phyloP scores from a whole-genome alignment of 2,888 invertebrate species.

The Aphidoletes aphidimyza region DNA sequence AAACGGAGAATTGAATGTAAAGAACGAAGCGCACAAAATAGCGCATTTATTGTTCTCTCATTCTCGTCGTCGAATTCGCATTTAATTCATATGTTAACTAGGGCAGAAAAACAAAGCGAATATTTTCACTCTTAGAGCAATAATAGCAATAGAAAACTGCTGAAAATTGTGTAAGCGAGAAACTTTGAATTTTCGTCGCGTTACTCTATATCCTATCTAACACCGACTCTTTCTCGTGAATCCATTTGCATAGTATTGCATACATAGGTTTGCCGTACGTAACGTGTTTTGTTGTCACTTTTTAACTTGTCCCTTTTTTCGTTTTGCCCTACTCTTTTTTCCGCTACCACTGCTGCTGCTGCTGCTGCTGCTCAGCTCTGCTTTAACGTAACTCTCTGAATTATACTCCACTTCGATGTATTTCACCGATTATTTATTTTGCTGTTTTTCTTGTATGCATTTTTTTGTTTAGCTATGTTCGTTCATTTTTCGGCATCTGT shows the following conservation, averaged over 20 bases:
- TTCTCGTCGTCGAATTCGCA: conserved; percentile 20
- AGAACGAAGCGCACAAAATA: conserved; percentile 7
- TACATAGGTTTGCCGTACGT: background rate
- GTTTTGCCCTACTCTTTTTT: background rate
- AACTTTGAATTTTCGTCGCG: conserved; percentile 43
- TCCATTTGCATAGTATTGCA: background rate
- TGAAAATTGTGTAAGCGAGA: background rate
- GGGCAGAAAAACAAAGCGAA: conserved; percentile 38
- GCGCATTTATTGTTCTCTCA: conserved; percentile 18
- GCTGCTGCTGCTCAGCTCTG: background rate
- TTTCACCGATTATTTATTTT: background rate
- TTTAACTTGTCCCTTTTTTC: background rate
- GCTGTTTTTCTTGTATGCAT: background rate
- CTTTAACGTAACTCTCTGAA: background rate
- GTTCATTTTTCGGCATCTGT: background rate
- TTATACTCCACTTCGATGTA: background rate
- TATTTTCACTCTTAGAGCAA: conserved; percentile 38
- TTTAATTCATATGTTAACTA: conserved; percentile 49
- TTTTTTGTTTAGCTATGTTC: background rate
- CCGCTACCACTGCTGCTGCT: background rate
- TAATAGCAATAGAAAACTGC: conserved; percentile 10
- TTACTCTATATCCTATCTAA: background rate
- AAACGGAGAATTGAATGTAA: no score
- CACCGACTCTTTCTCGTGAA: background rate
- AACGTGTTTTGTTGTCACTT: background rate